Evolutionary conservation across 2,888 invertebrate species (phyloP).

Genomic region (Heteromyza rotundicornis): DNA sequence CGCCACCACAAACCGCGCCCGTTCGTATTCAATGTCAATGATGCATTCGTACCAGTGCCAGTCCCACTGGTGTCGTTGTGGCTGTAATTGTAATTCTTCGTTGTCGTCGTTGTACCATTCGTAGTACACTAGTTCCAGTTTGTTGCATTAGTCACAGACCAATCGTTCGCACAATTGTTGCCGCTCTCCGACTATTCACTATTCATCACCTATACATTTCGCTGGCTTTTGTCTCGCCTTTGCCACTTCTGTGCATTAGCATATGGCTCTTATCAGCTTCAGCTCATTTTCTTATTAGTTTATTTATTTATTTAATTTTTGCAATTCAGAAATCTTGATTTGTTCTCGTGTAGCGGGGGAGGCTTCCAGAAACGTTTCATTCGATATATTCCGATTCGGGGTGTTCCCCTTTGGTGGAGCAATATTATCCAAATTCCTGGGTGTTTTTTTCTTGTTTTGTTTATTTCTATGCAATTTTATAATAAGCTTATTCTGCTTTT

Average conservation of each 20-base stretch:
- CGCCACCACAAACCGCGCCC: slow-evolving; percentile 8
- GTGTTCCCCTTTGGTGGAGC: no score
- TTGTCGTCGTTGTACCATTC: neutral
- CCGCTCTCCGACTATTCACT: no score
- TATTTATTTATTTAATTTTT: slow-evolving; percentile 3
- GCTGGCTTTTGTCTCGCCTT: neutral
- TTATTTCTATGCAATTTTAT: no score
- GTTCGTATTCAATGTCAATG: slow-evolving; percentile 22
- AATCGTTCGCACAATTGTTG: neutral
- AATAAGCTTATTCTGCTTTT: no score
- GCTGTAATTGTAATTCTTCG: neutral
- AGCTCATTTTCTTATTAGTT: neutral
- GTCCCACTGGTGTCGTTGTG: neutral
- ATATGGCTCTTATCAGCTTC: neutral
- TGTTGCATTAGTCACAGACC: neutral
- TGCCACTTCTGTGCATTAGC: neutral
- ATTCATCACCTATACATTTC: no score
- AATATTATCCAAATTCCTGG: no score
- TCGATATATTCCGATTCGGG: no score
- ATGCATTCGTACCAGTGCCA: slow-evolving; percentile 8
- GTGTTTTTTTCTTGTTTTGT: no score
- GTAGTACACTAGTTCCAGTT: neutral
- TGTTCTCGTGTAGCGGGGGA: no score
- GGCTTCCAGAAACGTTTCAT: no score
- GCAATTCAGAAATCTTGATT: no score